Evolutionary conservation across 2,113 vertebrate genomes (phyloP), one percentile per base, ranked within the genome.

Genomic region (Acrocephalus kingi): DNA sequence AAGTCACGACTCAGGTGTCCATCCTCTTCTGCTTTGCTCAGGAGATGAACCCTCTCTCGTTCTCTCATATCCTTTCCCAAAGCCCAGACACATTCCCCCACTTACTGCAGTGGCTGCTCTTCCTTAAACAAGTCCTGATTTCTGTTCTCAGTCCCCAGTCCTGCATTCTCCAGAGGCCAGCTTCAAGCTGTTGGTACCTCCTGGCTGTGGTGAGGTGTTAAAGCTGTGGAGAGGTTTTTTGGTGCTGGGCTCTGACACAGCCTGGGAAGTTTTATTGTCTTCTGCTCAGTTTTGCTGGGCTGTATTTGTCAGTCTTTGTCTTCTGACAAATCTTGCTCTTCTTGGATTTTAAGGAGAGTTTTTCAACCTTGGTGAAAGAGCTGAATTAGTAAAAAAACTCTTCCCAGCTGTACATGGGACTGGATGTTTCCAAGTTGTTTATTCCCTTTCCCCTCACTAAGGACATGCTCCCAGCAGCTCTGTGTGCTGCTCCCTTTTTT

Each of bases 121-220:
- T 46, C 78, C 68, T 86, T 51, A 55, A 27, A 17, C 22, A 31
- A 83, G 25, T 56, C 55, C 59, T 64, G 0, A 45, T 88, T 86
- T 90, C 56, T 77, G 35, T 62, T 66, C 3, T 56, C 52, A 37
- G 58, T 14, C 45, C 51, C 63, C 28, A 46, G 2, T 49, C n/a
- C 28, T 1, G 0, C 31, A 10, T 52, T 90, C 52, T 71, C 24
- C 1, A 43, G 43, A 63, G 46, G 63, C 51, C 5, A 11, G 0
- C 23, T 66, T 46, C 33, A 48, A 25, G 51, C 80, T 95, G 51
- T 54, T 67, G 76, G 76, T 49, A 43, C 45, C 15, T 75, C 43
- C 73, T 1, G 2, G 15, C 77, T 71, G 41, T 59, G 41, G 28
- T 24, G 48, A 92, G 9, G 2, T 52, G 25, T 62, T 54, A 17